These are phyloP conservation scores for Eudemis profundana DNA, from an alignment of 2,888 invertebrate genomes.

Conservation along the genomic window DNA sequence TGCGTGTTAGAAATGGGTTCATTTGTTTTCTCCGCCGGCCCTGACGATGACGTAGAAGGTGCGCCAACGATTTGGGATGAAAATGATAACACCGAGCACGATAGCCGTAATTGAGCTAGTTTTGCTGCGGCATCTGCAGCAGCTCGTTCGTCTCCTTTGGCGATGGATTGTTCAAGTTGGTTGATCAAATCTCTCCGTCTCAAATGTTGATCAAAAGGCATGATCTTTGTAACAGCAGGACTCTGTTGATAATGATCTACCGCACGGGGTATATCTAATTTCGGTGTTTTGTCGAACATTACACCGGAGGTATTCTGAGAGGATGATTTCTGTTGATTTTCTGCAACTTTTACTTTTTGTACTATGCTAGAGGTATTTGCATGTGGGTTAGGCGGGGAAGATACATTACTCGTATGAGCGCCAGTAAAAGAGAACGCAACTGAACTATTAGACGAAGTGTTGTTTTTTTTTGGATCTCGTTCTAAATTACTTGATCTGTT, in stretches of 20 bases:
- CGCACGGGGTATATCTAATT: conserved; percentile 3
- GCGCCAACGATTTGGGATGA: conserved; percentile 74
- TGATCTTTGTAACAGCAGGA: conserved; percentile 39
- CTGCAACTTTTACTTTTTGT: neutral
- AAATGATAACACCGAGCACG: conserved; percentile 87
- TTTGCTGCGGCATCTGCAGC: conserved; percentile 92
- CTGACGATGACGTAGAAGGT: conserved; percentile 50
- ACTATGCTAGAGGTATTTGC: conserved; percentile 11
- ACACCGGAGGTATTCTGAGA: neutral
- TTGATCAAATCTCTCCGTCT: conserved; percentile 83
- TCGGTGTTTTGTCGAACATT: neutral
- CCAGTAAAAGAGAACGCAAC: neutral
- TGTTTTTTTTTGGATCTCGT: neutral
- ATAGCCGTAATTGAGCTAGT: conserved; percentile 90
- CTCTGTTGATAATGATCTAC: conserved; percentile 15
- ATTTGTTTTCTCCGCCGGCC: conserved; percentile 25
- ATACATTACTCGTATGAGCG: neutral
- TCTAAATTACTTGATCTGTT: conserved; percentile 1
- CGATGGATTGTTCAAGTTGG: conserved; percentile 91
- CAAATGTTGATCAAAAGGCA: conserved; percentile 62
- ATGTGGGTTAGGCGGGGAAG: neutral
- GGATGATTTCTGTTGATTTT: conserved; percentile 3
- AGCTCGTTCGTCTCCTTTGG: conserved; percentile 89
- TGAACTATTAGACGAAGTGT: neutral
- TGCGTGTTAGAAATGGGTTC: neutral